Percentiles rank a stretch among this genome's conserved stretches.
These are phyloP conservation scores for Sphenodon punctatus DNA, from an alignment of 2,797 vertebrate genomes.

Conservation along the genomic window DNA sequence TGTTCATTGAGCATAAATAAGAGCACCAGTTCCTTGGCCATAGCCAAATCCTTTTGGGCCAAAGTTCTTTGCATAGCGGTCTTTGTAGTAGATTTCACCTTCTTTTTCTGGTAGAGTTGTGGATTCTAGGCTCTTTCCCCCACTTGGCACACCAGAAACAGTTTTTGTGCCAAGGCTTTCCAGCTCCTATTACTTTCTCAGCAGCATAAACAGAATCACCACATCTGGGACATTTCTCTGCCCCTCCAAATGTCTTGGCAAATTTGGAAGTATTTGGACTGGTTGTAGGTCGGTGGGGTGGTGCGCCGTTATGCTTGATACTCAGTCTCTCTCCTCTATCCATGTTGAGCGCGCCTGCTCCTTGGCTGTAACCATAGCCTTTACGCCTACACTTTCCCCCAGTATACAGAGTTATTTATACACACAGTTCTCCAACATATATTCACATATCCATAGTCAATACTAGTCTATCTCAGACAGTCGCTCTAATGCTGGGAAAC, in stretches of 20 bases:
- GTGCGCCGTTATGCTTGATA: conserved; percentile 89
- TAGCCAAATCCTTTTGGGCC: conserved; percentile 97
- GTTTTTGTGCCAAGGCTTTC: conserved; percentile 97
- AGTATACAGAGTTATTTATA: too few species aligned
- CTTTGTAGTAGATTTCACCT: too few species aligned
- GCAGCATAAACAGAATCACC: conserved; percentile 92
- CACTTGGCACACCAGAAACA: conserved; percentile 96
- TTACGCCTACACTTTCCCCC: conserved; percentile 96
- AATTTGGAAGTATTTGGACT: conserved; percentile 92
- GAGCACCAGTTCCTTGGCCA: conserved; percentile 92
- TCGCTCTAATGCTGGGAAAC: too few species aligned
- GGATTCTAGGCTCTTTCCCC: conserved; percentile 94
- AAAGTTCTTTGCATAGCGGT: conserved; percentile 96
- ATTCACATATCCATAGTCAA: too few species aligned
- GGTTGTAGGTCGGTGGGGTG: conserved; percentile 86
- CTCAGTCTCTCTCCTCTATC: conserved; percentile 93
- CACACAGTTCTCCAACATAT: too few species aligned
- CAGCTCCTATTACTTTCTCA: conserved; percentile 93
- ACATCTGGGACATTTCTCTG: conserved; percentile 92
- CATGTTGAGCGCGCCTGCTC: conserved; percentile 93
- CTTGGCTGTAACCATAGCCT: conserved; percentile 94
- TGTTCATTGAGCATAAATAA: conserved; percentile 89
- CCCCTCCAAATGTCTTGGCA: conserved; percentile 90
- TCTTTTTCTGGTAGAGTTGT: conserved; percentile 88
- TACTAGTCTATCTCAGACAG: too few species aligned